Base-by-base conservation (phyloP, 1,140 invertebrate species). In the Hydropsyche tenuis region DNA sequence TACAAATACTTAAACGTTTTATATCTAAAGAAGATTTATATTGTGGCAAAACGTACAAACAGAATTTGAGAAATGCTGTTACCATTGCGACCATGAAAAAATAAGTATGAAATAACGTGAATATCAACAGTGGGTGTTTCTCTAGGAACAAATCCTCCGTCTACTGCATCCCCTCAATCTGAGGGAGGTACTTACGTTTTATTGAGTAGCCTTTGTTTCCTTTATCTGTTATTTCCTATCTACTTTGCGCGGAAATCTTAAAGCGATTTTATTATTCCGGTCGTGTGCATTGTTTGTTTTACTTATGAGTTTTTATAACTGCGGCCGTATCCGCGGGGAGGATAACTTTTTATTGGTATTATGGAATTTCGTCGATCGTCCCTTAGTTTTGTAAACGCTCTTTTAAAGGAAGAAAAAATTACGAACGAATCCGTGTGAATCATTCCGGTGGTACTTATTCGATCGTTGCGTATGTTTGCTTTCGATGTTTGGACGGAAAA, bases 201-300 rank as follows among this genome's bases (percentile, higher is more conserved):
- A 53, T 64, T 75, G 53, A 64, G 68, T 64, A 65, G 60, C 62
- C 69, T 68, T 74, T 71, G 68, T 75, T 75, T 75, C 73, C 73
- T 75, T 75, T 75, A 71, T 75, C 62, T 75, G 73, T 75, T 75
- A 75, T 74, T 70, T 74, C 66, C 73, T 65, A 64, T 75, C 70
- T 75, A 66, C 69, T 71, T 75, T 30, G 30, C 43, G 45, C 37
- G 20, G 68, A 74, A 75, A 75, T 72, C 73, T 75, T 72, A 75
- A 75, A 75, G 60, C 68, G 73, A 71, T 75, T 75, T 75, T 75
- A 71, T 70, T 75, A 75, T 75, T 75, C 63, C 23, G 69, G 20
- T 64, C 68, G 23, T 71, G 63, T 48, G 65, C 20, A 63, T 69
- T 75, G 69, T 72, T 64, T 69, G 73, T 69, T 75, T 75, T 70